These are phyloP conservation scores for Aspidiotus destructor DNA, from an alignment of 2,888 invertebrate genomes.

Conservation along the genomic window DNA sequence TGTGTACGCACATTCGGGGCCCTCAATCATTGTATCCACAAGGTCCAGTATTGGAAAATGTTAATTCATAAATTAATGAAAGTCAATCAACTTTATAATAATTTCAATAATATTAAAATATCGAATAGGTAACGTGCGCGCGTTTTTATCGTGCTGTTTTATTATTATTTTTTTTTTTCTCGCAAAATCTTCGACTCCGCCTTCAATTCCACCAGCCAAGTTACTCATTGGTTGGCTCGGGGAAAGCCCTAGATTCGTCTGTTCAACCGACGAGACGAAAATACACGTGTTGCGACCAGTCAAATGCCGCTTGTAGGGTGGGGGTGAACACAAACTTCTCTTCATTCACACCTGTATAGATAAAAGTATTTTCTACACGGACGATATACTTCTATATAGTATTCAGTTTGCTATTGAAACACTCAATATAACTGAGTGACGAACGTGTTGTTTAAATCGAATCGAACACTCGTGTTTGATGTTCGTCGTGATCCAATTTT, in stretches of 20 bases:
- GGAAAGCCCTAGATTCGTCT: constrained; percentile 26
- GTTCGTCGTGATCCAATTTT: too few relatives aligned
- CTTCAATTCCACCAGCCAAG: constrained; percentile 15
- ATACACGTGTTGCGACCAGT: constrained; percentile 1
- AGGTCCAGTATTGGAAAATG: too few relatives aligned
- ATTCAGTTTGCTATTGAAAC: too few relatives aligned
- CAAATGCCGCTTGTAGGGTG: background rate
- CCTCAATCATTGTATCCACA: too few relatives aligned
- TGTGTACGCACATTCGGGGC: too few relatives aligned
- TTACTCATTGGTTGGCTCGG: constrained; percentile 22
- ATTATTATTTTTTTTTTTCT: background rate
- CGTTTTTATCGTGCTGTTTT: too few relatives aligned
- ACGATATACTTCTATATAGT: background rate
- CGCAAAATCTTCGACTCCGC: constrained; percentile 21
- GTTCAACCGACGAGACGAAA: background rate
- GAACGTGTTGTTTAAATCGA: background rate
- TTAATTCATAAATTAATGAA: too few relatives aligned
- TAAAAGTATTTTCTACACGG: background rate
- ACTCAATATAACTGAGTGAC: background rate
- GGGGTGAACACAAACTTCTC: background rate
- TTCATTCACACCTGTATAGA: background rate
- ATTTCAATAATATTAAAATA: too few relatives aligned
- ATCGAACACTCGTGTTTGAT: too few relatives aligned
- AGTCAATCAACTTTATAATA: too few relatives aligned
- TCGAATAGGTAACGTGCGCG: too few relatives aligned